Base-by-base conservation (phyloP, 2,888 invertebrate genomes). In the Penaeus monodon region DNA sequence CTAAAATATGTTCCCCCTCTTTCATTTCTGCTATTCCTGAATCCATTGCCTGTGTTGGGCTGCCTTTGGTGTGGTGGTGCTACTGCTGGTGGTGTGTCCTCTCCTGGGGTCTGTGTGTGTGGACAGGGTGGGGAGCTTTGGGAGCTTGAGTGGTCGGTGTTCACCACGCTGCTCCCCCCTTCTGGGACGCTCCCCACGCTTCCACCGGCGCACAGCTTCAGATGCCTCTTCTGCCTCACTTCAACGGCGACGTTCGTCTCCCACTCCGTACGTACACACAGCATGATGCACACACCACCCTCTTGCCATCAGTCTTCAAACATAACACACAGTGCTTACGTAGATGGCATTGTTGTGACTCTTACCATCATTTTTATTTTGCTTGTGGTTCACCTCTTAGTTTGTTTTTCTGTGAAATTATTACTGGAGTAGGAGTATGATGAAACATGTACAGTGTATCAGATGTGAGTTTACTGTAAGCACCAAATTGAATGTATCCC, bases 141-240 rank as follows among this genome's bases (percentile, higher is more conserved):
- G 86, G 86, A 83, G 79, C 73, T 77, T 86, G 38, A 74, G 86
- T n/a, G 86, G 78, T 22, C 87, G 87, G 44, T 73, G 70, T 44
- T 87, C 87, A 49, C 87, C 87, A 44, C 79, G 88, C 22, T 83
- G 87, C 80, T 90, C 90, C 64, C 90, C 90, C 66, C 87, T 90
- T 80, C 76, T 90, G 87, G 88, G 88, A 73, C 87, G 90, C 76
- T 90, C 90, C 57, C 90, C 90, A 63, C 84, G 90, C 73, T 77
- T 88, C 81, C 88, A 84, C 80, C 88, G 90, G 44, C 85, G 87
- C 83, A 89, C 90, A 64, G 88, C 88, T 82, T 88, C 86, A 38
- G 88, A 90, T 77, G 88, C 85, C 83, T 68, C 89, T 38, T 44
- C 80, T 29, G 84, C 78, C 44, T 70, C 80, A 64, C 70, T 81